Evolutionary conservation across 2,888 invertebrate genomes (phyloP).

Genomic region (Plagiodera versicolora): DNA sequence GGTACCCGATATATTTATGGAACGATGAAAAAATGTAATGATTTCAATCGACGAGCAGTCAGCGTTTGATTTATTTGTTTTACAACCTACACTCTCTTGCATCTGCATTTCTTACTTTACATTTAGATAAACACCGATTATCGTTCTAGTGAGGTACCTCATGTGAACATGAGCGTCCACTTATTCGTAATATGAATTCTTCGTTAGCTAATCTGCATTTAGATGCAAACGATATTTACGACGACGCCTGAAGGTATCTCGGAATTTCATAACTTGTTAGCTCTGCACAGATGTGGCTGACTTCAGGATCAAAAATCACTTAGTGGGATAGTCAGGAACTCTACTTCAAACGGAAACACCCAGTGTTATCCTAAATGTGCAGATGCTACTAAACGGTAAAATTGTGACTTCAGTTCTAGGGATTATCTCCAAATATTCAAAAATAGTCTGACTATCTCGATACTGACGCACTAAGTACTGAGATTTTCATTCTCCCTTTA

Average conservation of each 20-base stretch:
- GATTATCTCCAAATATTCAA: no score
- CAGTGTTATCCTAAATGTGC: no score
- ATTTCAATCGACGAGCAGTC: background rate
- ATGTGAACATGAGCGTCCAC: background rate
- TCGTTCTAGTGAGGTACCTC: conserved; percentile 1
- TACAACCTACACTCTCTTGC: background rate
- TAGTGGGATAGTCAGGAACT: background rate
- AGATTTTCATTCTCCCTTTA: no score
- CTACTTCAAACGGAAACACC: no score
- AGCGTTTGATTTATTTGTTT: background rate
- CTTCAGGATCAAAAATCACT: background rate
- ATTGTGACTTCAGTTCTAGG: no score
- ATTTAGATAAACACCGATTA: conserved; percentile 24
- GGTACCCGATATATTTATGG: no score
- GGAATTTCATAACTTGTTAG: background rate
- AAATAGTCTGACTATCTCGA: no score
- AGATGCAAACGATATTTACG: background rate
- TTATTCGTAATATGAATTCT: background rate
- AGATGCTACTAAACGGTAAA: no score
- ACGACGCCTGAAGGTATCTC: background rate
- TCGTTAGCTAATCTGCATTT: background rate
- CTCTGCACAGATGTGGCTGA: background rate
- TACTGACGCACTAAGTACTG: no score
- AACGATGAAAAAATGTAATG: background rate
- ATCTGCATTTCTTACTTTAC: conserved; percentile 12